Evolutionary conservation across 1,140 invertebrate species (phyloP).

Genomic region (Alviniconcha marisindica): DNA sequence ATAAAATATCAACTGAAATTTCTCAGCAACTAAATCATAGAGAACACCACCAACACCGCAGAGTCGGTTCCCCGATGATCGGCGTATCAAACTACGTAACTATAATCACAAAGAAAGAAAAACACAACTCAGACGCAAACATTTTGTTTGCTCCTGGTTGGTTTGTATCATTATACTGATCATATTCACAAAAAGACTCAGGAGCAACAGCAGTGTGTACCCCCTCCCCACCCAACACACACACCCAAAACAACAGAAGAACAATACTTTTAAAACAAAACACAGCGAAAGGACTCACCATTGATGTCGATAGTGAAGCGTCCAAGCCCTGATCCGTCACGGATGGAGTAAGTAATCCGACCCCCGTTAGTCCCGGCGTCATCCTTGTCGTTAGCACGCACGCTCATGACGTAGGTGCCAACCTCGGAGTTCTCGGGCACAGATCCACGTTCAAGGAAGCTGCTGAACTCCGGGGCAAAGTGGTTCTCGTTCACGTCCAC

Average conservation of each 20-base stretch:
- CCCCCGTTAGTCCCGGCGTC: slow-evolving; percentile 77
- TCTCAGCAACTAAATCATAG: no score
- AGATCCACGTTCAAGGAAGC: slow-evolving; percentile 83
- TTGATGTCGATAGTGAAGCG: slow-evolving; percentile 93
- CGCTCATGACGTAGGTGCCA: slow-evolving; percentile 84
- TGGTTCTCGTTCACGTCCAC: slow-evolving; percentile 96
- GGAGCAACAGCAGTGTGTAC: no score
- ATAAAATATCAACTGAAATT: no score
- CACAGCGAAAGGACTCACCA: slow-evolving; percentile 81
- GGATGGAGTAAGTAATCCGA: slow-evolving; percentile 89
- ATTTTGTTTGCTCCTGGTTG: no score
- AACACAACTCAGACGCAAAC: no score
- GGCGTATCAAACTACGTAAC: no score
- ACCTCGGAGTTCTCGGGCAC: slow-evolving; percentile 80
- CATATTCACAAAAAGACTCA: no score
- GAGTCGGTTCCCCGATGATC: no score
- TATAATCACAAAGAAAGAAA: no score
- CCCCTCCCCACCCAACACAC: no score
- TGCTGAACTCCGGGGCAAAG: slow-evolving; percentile 87
- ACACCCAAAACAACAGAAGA: slow-evolving; percentile 3
- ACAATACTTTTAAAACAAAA: neutral
- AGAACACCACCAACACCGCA: no score
- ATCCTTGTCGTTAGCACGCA: slow-evolving; percentile 85
- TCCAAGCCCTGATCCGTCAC: slow-evolving; percentile 92
- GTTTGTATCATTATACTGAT: no score